Conservation (phyloP, 2,113 vertebrate genomes). For the Pluvianellus socialis region DNA sequence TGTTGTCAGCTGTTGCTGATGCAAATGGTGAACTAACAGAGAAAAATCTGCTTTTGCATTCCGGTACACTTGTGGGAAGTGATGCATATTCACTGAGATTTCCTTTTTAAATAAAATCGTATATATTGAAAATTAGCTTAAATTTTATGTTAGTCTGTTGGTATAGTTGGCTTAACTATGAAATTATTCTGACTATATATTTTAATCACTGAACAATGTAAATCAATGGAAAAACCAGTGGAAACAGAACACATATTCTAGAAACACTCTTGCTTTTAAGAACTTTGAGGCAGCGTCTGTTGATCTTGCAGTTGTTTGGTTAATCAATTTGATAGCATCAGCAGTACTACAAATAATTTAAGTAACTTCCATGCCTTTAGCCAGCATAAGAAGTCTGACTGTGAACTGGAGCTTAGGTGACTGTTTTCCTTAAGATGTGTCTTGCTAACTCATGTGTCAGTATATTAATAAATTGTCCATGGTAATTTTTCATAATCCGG, state of each 20-base stretch:
- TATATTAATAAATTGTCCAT: rapidly evolving
- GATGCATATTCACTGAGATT: background rate
- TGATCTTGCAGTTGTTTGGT: background rate
- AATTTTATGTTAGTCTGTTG: background rate
- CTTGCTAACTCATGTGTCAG: background rate
- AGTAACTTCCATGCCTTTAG: background rate
- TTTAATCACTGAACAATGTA: background rate
- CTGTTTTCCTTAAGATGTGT: background rate
- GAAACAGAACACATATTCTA: background rate
- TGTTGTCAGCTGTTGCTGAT: background rate
- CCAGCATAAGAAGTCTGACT: background rate
- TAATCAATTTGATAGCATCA: background rate
- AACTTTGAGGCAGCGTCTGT: background rate
- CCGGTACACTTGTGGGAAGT: background rate
- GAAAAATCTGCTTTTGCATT: background rate
- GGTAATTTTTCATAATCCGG: background rate
- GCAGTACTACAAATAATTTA: background rate
- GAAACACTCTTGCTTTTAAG: background rate
- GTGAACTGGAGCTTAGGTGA: background rate
- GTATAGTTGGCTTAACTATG: background rate
- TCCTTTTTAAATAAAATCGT: background rate
- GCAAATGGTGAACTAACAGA: background rate
- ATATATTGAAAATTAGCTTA: background rate
- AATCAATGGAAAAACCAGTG: background rate
- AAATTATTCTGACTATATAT: background rate